Percentiles rank a stretch among this genome's conserved stretches.
phyloP scores from a whole-genome alignment of 2,113 vertebrate species.

The Leptosomus discolor region DNA sequence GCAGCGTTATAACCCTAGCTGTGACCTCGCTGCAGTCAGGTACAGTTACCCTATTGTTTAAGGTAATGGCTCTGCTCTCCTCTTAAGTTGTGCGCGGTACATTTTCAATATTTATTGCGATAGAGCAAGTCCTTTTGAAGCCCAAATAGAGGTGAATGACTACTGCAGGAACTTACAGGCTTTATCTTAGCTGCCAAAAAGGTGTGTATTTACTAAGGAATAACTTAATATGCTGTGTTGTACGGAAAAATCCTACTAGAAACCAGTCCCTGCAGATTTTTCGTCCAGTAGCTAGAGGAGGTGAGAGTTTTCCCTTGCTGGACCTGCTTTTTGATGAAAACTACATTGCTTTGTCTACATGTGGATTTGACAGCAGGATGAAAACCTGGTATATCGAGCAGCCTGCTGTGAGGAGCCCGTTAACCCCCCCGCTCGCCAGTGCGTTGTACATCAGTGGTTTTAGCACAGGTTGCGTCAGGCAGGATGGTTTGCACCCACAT shows the following conservation, averaged over 20 bases:
- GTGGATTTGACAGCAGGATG: not conserved
- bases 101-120: not conserved
- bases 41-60: slow-evolving; percentile 20
- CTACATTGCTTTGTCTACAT: rapidly evolving
- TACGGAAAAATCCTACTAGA: not conserved
- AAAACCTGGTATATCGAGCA: not conserved
- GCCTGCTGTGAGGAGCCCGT: not conserved
- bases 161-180: not conserved
- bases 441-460: rapidly evolving
- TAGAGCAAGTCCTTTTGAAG: not conserved
- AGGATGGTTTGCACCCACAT: not conserved
- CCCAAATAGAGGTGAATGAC: not conserved
- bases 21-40: not conserved
- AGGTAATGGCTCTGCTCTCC: not conserved
- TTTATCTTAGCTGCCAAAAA: not conserved
- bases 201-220: not conserved
- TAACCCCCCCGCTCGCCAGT: rapidly evolving
- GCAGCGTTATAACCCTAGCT: not conserved
- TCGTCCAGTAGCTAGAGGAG: not conserved
- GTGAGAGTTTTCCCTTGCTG: not conserved
- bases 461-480: rapidly evolving
- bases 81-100: not conserved
- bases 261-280: not conserved
- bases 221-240: rapidly evolving
- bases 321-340: not conserved